These are phyloP conservation scores for Tetragonula carbonaria DNA, from an alignment of 2,888 invertebrate species.

Conservation along the genomic window DNA sequence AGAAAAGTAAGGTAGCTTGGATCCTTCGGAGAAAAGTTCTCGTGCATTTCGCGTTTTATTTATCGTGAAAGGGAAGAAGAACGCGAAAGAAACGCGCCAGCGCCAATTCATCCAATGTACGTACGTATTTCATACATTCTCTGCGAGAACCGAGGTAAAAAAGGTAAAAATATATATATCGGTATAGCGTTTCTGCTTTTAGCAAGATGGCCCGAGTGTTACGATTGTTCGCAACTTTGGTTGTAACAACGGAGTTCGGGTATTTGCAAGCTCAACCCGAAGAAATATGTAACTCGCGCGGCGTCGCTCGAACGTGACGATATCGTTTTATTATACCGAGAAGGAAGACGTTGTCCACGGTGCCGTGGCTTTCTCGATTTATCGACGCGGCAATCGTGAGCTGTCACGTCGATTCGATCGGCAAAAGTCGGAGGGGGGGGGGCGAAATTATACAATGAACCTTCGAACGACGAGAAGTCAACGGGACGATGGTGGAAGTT, in stretches of 20 bases:
- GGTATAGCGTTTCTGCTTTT: background rate
- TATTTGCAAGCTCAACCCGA: constrained; percentile 27
- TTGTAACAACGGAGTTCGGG: constrained; percentile 5
- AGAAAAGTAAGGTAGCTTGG: background rate
- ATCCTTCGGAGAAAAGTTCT: background rate
- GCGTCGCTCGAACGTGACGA: constrained; percentile 19
- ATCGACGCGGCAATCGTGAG: constrained; percentile 14
- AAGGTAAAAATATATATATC: no score
- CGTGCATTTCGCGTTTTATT: background rate
- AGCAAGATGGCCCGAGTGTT: background rate
- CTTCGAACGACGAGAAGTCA: background rate
- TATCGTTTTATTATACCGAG: constrained; percentile 32
- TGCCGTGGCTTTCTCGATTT: constrained; percentile 10
- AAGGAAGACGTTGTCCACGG: constrained; percentile 18
- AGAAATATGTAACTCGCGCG: constrained; percentile 16
- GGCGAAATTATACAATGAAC: constrained; percentile 14
- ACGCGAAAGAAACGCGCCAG: background rate
- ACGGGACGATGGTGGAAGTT: background rate
- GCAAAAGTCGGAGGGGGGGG: background rate
- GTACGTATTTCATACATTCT: no score
- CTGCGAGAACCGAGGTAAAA: no score
- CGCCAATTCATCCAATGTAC: background rate
- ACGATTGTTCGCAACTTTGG: constrained; percentile 26
- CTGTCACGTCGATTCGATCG: background rate
- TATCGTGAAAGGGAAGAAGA: background rate